phyloP scores from a whole-genome alignment of 2,888 invertebrate species.

The Saturnia japonica region DNA sequence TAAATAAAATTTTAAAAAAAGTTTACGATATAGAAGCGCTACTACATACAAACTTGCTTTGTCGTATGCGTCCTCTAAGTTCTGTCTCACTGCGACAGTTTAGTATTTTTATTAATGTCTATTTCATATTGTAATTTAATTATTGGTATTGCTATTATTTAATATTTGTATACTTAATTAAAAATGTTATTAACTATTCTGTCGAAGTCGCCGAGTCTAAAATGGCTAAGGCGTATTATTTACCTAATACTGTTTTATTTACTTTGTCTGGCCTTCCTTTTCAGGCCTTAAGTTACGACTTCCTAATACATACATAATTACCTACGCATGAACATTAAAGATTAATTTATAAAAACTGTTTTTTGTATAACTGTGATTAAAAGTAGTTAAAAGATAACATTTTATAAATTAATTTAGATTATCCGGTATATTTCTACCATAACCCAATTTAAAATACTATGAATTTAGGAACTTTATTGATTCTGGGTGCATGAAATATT shows the following conservation, averaged over 20 bases:
- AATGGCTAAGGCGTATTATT: neutral
- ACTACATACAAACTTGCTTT: neutral
- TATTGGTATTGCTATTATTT: neutral
- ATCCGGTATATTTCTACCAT: no score
- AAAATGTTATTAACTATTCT: neutral
- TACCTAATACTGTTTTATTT: neutral
- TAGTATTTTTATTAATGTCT: neutral
- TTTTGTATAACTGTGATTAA: neutral
- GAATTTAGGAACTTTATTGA: no score
- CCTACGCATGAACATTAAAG: neutral
- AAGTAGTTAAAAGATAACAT: neutral
- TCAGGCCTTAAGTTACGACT: neutral
- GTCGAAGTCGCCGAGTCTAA: no score
- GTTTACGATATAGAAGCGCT: neutral
- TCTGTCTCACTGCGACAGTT: neutral
- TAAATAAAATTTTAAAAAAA: no score
- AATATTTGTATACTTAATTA: neutral
- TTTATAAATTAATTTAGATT: neutral
- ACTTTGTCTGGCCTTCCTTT: neutral
- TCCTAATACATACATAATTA: neutral
- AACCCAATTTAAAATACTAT: no score
- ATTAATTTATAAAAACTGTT: no score
- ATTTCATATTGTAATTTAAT: neutral
- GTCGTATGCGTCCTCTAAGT: neutral
- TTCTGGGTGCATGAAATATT: no score